These are phyloP conservation scores for Pipistrellus kuhlii DNA, from an alignment of 2,797 vertebrate genomes.

Conservation along the genomic window DNA sequence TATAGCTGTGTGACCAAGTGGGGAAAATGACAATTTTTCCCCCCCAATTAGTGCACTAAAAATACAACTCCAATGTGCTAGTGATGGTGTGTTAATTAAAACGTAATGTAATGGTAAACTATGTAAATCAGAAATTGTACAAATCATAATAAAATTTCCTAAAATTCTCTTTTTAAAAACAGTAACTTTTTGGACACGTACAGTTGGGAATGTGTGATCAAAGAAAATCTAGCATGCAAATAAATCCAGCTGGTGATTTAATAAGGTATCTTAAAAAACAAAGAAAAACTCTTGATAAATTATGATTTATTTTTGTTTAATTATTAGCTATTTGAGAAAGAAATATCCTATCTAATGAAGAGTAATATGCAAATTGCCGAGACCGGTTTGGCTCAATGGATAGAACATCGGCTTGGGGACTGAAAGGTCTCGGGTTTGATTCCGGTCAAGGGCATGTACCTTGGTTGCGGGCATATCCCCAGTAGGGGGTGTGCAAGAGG, in stretches of 20 bases:
- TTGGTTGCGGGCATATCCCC: too few relatives aligned
- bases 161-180: constrained; percentile 77
- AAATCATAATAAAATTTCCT: constrained; percentile 76
- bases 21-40: constrained; percentile 81
- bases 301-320: constrained; percentile 7
- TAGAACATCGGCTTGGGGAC: too few relatives aligned
- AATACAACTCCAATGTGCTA: constrained; percentile 79
- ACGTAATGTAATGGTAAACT: constrained; percentile 79
- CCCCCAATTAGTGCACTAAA: constrained; percentile 77
- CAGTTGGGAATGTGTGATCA: constrained; percentile 70
- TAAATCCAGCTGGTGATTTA: constrained; percentile 12
- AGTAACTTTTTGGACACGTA: constrained; percentile 70
- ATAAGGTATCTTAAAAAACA: not conserved
- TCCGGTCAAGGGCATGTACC: too few relatives aligned
- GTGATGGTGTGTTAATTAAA: constrained; percentile 82
- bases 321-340: constrained; percentile 37
- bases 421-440: too few relatives aligned
- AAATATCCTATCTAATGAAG: not conserved
- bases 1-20: constrained; percentile 81
- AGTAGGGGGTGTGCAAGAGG: too few relatives aligned
- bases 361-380: too few relatives aligned
- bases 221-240: constrained; percentile 67
- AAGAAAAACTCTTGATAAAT: not conserved
- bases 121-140: constrained; percentile 82
- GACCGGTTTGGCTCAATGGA: too few relatives aligned